Conservation (phyloP, 2,888 invertebrate species). For the Nemotelus nigrinus region DNA sequence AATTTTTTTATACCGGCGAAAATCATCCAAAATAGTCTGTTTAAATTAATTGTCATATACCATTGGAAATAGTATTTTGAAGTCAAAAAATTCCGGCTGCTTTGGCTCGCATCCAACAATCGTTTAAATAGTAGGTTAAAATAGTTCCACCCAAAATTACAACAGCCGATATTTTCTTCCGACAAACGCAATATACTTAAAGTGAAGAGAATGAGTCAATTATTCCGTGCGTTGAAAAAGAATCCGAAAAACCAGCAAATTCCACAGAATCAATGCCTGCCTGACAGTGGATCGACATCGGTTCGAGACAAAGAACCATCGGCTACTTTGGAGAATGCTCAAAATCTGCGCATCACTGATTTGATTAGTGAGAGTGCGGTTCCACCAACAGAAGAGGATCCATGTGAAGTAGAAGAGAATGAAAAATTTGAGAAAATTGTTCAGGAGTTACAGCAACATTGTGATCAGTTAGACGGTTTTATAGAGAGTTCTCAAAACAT, state of each 20-base stretch:
- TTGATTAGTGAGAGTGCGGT: neutral
- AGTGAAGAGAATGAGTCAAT: slow-evolving; percentile 20
- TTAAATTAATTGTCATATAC: no score
- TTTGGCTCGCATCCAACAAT: no score
- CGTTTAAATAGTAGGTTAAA: no score
- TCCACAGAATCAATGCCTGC: neutral
- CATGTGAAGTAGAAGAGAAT: neutral
- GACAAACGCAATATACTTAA: no score
- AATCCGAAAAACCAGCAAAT: slow-evolving; percentile 3
- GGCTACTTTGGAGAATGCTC: neutral
- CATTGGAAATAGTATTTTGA: no score
- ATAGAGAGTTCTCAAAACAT: slow-evolving; percentile 39
- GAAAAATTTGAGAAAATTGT: neutral
- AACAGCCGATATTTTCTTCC: no score
- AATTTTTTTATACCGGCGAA: no score
- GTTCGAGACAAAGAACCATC: neutral
- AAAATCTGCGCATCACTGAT: neutral
- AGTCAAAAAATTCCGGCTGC: no score
- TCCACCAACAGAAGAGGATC: neutral
- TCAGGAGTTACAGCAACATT: slow-evolving; percentile 42
- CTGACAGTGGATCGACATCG: no score
- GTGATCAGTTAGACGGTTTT: slow-evolving; percentile 45
- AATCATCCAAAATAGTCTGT: no score
- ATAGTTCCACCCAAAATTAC: no score
- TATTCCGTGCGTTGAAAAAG: slow-evolving; percentile 26